Evolutionary conservation across 2,113 vertebrate genomes (phyloP), one percentile per base, ranked within the genome.

Genomic region (Odontophorus gujanensis): DNA sequence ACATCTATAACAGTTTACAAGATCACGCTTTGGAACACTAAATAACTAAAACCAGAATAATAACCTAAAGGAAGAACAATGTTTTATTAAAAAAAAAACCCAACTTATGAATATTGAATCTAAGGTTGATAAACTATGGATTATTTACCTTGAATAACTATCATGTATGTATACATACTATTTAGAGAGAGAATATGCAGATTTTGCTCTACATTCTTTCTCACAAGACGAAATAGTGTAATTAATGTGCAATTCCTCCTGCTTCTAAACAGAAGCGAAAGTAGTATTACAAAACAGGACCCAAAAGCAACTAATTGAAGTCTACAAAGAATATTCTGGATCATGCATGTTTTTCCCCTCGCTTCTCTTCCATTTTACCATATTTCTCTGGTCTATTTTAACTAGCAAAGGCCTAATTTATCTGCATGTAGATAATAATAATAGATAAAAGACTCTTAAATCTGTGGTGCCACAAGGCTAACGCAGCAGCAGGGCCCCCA

Each of bases 401-500:
- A 57, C 6, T n/a, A 17, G 22, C 36, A 48, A 74, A 84, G 28
- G 7, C 22, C 17, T 30, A 16, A 68, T 30, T 50, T 51, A 13
- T 61, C 72, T 69, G 50, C 30, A 61, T 34, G 55, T 68, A 47
- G 8, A 42, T 47, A n/a, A 18, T 38, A 38, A 38, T 38, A 65
- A 13, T 2, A 55, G 28, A 55, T 42, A 30, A 59, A 68, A 14
- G 51, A 26, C 8, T 57, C 5, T 6, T 36, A 69, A 53, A 26
- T 6, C 5, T 16, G 0, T 0, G 8, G 34, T 84, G 38, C 14
- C 38, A 26, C 20, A 45, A 13, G 45, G 30, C 3, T 36, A 45
- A 61, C 18, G 53, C 36, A 80, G 55, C 75, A 50, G 32, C 34
- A 55, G 40, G 9, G 28, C 77, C 55, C 34, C 9, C 26, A 9